Conservation (phyloP, 2,113 vertebrate species). For the Struthio camelus region DNA sequence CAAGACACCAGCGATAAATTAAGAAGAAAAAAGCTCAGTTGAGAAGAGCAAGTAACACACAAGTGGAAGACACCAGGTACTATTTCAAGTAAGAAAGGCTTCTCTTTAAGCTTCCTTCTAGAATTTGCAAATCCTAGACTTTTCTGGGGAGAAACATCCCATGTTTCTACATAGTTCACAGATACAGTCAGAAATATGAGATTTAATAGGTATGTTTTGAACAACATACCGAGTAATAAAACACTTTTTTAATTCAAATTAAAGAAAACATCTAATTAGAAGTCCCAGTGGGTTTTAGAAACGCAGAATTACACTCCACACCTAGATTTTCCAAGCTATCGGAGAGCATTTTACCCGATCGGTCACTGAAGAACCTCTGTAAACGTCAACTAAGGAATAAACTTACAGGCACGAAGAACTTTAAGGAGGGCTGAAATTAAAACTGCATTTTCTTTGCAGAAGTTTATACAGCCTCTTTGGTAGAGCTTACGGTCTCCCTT, state of each 20-base stretch:
- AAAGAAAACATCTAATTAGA: not conserved
- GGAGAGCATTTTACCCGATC: not conserved
- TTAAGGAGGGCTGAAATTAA: not conserved
- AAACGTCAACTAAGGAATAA: not conserved
- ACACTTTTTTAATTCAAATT: not conserved
- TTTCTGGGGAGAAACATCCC: not conserved
- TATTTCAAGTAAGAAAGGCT: not conserved
- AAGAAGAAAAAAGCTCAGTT: not conserved
- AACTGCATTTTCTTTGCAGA: not conserved
- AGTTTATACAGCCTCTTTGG: not conserved
- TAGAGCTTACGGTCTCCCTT: fast-evolving
- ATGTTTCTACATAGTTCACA: not conserved
- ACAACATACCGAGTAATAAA: not conserved
- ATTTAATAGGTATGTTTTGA: not conserved
- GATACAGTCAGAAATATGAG: not conserved
- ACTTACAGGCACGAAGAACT: not conserved
- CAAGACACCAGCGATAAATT: not conserved
- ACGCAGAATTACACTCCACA: not conserved
- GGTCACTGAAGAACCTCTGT: not conserved
- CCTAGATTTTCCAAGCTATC: not conserved
- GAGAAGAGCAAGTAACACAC: not conserved
- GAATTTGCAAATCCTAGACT: not conserved
- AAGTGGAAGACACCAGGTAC: not conserved
- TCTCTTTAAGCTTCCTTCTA: not conserved
- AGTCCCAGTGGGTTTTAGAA: not conserved